A percentile compares a stretch with the other conserved stretches of the same genome.
phyloP scores from a whole-genome alignment of 2,113 vertebrate genomes.

The Chaetorhynchus papuensis region DNA sequence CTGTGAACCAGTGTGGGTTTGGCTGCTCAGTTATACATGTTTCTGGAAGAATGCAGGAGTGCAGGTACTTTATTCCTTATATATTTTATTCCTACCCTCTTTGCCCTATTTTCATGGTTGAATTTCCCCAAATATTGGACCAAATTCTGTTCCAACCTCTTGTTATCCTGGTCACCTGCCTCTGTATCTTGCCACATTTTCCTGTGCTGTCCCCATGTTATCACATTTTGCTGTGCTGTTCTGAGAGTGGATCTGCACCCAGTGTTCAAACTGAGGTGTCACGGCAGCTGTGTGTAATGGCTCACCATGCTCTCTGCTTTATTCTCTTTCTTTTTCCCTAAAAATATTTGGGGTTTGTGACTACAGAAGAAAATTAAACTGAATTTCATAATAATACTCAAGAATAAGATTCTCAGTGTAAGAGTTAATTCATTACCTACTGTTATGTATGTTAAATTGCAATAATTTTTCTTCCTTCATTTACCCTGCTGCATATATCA shows the following conservation, averaged over 20 bases:
- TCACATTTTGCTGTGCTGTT: not conserved
- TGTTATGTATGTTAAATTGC: fast-evolving
- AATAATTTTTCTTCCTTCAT: not conserved
- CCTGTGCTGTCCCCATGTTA: not conserved
- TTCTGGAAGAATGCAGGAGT: fast-evolving
- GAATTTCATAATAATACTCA: not conserved
- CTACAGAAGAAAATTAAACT: not conserved
- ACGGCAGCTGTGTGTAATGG: fast-evolving
- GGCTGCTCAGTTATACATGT: not conserved
- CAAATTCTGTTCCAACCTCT: not conserved
- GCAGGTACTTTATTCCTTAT: not conserved
- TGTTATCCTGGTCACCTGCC: not conserved
- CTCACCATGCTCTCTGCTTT: not conserved
- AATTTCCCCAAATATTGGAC: not conserved
- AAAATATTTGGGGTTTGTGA: not conserved
- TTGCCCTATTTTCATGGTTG: not conserved
- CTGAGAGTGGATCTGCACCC: too few relatives aligned
- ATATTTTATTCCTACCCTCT: not conserved
- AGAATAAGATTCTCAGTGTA: not conserved
- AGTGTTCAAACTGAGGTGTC: not conserved
- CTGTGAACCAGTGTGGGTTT: not conserved
- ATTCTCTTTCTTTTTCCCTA: not conserved
- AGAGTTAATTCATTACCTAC: not conserved
- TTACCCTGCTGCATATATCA: not conserved
- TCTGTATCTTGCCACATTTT: not conserved